Evolutionary conservation across 2,113 vertebrate species (phyloP).

Genomic region (Rhinogobius similis): DNA sequence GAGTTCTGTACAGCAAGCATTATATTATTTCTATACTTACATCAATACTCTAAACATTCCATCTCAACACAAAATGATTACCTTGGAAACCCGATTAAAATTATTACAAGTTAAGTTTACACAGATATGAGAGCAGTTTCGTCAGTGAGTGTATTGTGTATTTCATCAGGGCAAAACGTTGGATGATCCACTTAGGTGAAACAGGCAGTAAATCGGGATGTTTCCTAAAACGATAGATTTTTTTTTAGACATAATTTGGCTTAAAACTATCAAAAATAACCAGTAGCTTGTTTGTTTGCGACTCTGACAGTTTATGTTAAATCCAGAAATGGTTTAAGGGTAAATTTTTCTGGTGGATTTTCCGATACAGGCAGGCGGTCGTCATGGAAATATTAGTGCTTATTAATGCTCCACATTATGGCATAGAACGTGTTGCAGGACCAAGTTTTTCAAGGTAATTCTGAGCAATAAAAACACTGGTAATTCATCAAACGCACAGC

Average conservation of each 20-base stretch:
- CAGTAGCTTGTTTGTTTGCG: background rate
- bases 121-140: background rate
- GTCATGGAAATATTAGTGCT: no score
- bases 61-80: no score
- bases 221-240: background rate
- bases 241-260: background rate
- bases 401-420: background rate
- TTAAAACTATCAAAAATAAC: background rate
- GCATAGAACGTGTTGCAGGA: no score
- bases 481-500: background rate
- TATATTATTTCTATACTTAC: no score
- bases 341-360: no score
- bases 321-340: no score
- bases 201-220: background rate
- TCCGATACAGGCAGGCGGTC: accelerated
- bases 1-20: no score
- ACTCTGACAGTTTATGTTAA: no score
- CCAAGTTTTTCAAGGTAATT: no score
- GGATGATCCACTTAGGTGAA: background rate
- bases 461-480: background rate
- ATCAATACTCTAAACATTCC: no score
- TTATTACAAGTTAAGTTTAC: background rate
- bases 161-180: background rate
- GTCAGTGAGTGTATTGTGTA: background rate
- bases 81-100: background rate